Conservation (phyloP, 2,888 invertebrate genomes). For the Octonoba sinensis region DNA sequence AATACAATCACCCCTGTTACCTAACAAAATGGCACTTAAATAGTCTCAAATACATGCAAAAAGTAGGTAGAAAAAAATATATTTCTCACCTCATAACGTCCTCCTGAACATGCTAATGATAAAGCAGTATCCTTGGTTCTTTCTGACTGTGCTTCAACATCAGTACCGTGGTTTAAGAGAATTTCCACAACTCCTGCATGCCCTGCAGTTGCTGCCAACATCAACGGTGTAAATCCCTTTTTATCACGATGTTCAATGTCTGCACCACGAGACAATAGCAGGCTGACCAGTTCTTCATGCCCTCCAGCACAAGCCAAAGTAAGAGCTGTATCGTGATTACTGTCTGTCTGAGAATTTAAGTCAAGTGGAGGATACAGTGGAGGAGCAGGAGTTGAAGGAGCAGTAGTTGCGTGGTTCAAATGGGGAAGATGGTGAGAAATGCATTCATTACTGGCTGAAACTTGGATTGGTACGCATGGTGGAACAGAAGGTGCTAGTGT, state of each 20-base stretch:
- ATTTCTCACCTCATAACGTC: conserved; percentile 84
- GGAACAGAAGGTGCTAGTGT: conserved; percentile 67
- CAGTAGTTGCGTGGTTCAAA: conserved; percentile 35
- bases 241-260: conserved; percentile 99
- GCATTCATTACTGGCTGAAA: conserved; percentile 30
- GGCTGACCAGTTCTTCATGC: conserved; percentile 93
- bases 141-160: conserved; percentile 98
- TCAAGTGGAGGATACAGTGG: conserved; percentile 74
- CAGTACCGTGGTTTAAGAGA: conserved; percentile 92
- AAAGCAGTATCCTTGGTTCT: conserved; percentile 98
- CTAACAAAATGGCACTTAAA: conserved; percentile 99
- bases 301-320: conserved; percentile 98
- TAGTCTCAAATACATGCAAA: conserved; percentile 87
- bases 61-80: conserved; percentile 84
- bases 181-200: conserved; percentile 93
- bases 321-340: conserved; percentile 97
- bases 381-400: conserved; percentile 64
- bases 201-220: conserved; percentile 96
- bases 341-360: conserved; percentile 97
- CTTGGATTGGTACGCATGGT: conserved; percentile 59
- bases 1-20: conserved; percentile 98
- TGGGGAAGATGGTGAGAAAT: conserved; percentile 45
- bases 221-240: conserved; percentile 97
- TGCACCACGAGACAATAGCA: conserved; percentile 90
- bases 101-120: conserved; percentile 96